Percentiles rank a stretch among this genome's conserved stretches.
Evolutionary conservation across 2,113 vertebrate genomes (phyloP).

Genomic region (Psittacula cyanocephala): DNA sequence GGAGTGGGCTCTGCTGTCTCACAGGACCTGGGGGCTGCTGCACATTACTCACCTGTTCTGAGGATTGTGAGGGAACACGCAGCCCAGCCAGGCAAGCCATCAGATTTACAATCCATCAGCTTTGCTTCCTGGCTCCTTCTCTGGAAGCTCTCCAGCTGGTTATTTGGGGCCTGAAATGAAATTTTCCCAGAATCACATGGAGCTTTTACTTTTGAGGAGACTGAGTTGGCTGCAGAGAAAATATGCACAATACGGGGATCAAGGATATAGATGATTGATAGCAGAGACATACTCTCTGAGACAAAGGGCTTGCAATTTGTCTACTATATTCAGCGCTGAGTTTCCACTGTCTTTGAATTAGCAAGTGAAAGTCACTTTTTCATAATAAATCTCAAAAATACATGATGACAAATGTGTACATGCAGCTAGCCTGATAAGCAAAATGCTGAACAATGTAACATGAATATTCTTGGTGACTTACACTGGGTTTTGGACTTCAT

Average conservation of each 20-base stretch:
- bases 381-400: background rate
- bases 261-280: background rate
- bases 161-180: background rate
- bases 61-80: accelerated
- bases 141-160: background rate
- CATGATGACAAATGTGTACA: background rate
- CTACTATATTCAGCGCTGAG: background rate
- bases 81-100: background rate
- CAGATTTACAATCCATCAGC: background rate
- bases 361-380: background rate
- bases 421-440: background rate
- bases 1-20: background rate
- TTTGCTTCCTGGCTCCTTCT: background rate
- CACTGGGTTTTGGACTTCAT: background rate
- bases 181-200: background rate
- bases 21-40: background rate
- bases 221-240: background rate
- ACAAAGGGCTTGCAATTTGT: background rate
- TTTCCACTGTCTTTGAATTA: background rate
- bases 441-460: background rate
- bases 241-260: background rate
- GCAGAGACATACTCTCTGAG: background rate
- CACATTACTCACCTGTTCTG: background rate
- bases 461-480: background rate
- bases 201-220: background rate